Base-by-base conservation (phyloP, 1,140 invertebrate species). In the Bicyclus anynana region DNA sequence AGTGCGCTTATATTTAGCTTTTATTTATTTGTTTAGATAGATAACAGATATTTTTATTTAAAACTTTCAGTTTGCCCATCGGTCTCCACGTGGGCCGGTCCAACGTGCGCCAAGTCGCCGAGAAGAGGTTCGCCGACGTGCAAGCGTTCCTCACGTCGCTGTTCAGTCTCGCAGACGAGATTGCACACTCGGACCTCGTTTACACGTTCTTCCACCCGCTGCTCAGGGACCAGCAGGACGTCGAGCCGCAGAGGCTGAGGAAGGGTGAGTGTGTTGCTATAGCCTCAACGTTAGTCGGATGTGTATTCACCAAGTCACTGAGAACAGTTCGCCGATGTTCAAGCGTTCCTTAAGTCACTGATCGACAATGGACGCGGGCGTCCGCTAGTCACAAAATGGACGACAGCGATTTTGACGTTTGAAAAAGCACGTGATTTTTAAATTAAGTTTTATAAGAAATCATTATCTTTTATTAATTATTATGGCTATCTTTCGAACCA, bases 151-250 rank as follows among this genome's bases (percentile, higher is more conserved):
- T 99, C 1, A 90, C 93, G 33, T 95, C 95, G 0, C 89, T 99
- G 33, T 97, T 98, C 88, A 91, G 91, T 72, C 93, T 97, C 75
- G 94, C 96, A 9, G 94, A 96, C 69, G 98, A 99, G 91, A 97
- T 99, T 69, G 93, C 95, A 0, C 96, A 99, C 90, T 98, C 96
- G 26, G 96, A 98, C 88, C 90, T 99, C 26, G 97, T 99, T 5
- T 99, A 99, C 80, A 99, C 98, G 0, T 99, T 99, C 89, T 99
- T 99, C 84, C 98, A 99, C 91, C 97, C 97, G 7, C 84, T 99
- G 59, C 85, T 99, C 44, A 89, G 97, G 64, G 98, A 96, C 78
- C 95, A 96, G 83, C 94, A 98, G 87, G 96, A 96, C 75, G 92
- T 94, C 26, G 94, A 90, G 53, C 87, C 87, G 9, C 89, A 89